These are phyloP conservation scores for Vanessa atalanta DNA, from an alignment of 1,140 invertebrate genomes.

Conservation along the genomic window DNA sequence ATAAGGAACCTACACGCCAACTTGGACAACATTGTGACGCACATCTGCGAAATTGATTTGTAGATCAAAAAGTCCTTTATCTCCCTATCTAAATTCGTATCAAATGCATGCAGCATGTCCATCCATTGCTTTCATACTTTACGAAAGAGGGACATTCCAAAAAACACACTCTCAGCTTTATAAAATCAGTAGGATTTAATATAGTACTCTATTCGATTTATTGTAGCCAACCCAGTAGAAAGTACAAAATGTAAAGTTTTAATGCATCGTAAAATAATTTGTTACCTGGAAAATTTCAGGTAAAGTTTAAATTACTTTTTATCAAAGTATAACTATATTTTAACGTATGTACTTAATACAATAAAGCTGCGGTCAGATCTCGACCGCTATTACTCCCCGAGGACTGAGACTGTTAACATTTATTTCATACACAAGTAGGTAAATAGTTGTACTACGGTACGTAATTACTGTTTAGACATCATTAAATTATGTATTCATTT, in stretches of 20 bases:
- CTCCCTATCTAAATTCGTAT: too few relatives aligned
- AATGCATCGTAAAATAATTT: neutral
- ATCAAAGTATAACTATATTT: constrained; percentile 30
- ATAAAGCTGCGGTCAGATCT: constrained; percentile 32
- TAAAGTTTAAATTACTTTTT: constrained; percentile 30
- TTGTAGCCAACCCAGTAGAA: neutral
- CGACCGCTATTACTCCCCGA: constrained; percentile 28
- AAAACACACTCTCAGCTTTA: too few relatives aligned
- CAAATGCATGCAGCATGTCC: too few relatives aligned
- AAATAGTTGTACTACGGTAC: constrained; percentile 9
- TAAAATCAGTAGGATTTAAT: too few relatives aligned
- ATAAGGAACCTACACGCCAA: too few relatives aligned
- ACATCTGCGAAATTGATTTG: too few relatives aligned
- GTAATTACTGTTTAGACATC: neutral
- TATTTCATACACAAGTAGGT: constrained; percentile 22
- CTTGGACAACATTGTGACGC: too few relatives aligned
- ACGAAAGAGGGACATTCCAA: too few relatives aligned
- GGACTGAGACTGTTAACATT: constrained; percentile 23
- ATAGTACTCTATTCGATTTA: too few relatives aligned
- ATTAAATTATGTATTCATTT: neutral
- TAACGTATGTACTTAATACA: constrained; percentile 29
- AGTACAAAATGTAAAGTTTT: neutral
- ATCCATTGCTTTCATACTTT: too few relatives aligned
- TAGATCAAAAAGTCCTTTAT: too few relatives aligned
- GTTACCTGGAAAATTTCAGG: constrained; percentile 23